Percentiles rank a stretch among this genome's conserved stretches.
Evolutionary conservation across 2,888 invertebrate species (phyloP).

Genomic region (Melipona beecheii): DNA sequence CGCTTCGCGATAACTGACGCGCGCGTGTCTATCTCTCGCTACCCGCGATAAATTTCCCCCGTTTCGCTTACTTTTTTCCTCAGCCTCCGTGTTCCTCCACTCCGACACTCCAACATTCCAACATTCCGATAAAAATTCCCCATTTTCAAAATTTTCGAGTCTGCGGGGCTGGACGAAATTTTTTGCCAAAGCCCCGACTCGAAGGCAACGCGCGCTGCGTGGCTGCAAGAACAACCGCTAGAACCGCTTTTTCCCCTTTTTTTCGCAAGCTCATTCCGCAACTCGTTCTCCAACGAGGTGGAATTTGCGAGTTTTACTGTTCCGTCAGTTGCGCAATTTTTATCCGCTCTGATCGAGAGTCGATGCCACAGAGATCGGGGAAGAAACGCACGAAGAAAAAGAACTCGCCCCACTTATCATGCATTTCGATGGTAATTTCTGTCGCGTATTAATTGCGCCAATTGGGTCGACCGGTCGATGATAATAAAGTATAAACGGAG

Average conservation of each 20-base stretch:
- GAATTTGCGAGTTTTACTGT: not conserved
- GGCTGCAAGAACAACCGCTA: not conserved
- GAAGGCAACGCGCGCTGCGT: no score
- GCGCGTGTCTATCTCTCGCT: not conserved
- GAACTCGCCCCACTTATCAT: no score
- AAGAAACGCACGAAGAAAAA: not conserved
- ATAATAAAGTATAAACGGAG: no score
- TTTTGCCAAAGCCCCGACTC: no score
- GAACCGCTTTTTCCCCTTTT: not conserved
- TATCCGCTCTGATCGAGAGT: not conserved
- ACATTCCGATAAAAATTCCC: no score
- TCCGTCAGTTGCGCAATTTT: not conserved
- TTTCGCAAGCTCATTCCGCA: not conserved
- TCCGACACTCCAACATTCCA: no score
- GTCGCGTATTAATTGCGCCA: not conserved
- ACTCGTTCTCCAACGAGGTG: not conserved
- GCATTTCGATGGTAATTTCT: not conserved
- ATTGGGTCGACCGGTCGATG: no score
- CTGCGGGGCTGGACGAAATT: not conserved
- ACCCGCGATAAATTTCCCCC: not conserved
- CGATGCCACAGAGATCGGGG: not conserved
- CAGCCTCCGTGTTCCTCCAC: no score
- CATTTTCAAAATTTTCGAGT: no score
- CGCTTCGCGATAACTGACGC: conserved; percentile 22
- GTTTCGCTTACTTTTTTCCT: not conserved